Evolutionary conservation across 2,797 vertebrate genomes (phyloP), one percentile per base, ranked within the genome.

Genomic region (Pantherophis vulpinus): DNA sequence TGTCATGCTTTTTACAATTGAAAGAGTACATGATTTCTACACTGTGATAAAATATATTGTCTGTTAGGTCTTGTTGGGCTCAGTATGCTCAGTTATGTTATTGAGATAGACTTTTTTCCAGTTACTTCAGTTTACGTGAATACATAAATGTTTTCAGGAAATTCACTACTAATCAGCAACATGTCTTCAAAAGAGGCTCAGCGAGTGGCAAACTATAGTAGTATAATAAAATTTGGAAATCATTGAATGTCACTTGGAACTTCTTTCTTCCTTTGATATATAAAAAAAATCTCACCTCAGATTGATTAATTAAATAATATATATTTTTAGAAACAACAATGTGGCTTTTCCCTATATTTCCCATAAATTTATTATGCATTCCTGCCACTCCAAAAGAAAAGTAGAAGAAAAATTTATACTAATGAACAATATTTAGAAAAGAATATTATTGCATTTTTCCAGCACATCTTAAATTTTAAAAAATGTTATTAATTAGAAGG

Each of bases 101-200:
- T 6, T 12, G 42, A 32, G 42, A 37, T 74, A 59, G 27, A 32
- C 8, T 18, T 87, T 87, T n/a, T n/a, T 16, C 55, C 23, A 63
- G 54, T 27, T 4, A 20, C 74, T 29, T 54, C 29, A 12, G 9
- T 90, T 56, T 74, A 2, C 25, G 2, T 20, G 86, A 70, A 13
- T 88, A 29, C 87, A 86, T 42, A 66, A 29, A 88, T 95, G 42
- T 87, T 58, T 95, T 63, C 88, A 66, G 86, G 29, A 88, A 94
- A n/a, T 79, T 54, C 4, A 87, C 25, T 91, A 56, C 88, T 91
- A 94, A 66, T 94, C 70, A 91, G 37, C 13, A 89, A 10, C 42
- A 42, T 89, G 10, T 2, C 37, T 29, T 5, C 5, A 10, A 93
- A 91, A 37, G 32, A 87, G 63, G 79, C 14, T 63, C 20, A 42